phyloP scores from a whole-genome alignment of 2,113 vertebrate species.

The Pandion haliaetus region DNA sequence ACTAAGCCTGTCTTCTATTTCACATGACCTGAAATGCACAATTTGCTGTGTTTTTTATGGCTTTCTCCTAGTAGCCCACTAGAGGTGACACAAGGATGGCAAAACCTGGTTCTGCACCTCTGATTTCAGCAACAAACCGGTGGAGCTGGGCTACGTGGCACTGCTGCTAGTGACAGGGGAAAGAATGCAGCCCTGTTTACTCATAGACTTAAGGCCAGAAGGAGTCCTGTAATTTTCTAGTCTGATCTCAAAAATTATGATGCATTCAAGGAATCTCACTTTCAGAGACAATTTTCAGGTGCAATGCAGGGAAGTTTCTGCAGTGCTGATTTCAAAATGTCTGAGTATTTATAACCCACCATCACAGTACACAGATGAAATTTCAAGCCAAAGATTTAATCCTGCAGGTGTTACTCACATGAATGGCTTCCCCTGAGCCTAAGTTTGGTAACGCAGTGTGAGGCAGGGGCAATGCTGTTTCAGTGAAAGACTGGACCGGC shows the following conservation, averaged over 20 bases:
- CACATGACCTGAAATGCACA: not conserved
- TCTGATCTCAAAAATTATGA: not conserved
- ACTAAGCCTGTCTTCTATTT: not conserved
- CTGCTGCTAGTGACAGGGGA: not conserved
- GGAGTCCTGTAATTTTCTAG: not conserved
- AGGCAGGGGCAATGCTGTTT: not conserved
- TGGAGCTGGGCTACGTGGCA: not conserved
- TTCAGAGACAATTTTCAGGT: not conserved
- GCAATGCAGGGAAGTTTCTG: not conserved
- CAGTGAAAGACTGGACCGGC: not conserved
- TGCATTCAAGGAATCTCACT: not conserved
- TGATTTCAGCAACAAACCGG: not conserved
- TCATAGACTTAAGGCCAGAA: not conserved
- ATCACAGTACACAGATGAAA: not conserved
- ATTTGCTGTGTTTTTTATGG: not conserved
- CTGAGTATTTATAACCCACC: not conserved
- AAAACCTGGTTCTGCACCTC: not conserved
- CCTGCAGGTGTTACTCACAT: not conserved
- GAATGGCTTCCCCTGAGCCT: not conserved
- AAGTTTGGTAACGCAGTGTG: not conserved
- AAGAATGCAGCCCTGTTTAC: not conserved
- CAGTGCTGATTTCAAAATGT: not conserved
- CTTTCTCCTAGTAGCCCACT: not conserved
- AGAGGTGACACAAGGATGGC: not conserved
- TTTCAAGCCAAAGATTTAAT: not conserved